These are phyloP conservation scores for Pachypanchax playfairii DNA, from an alignment of 2,113 vertebrate species.

Conservation along the genomic window DNA sequence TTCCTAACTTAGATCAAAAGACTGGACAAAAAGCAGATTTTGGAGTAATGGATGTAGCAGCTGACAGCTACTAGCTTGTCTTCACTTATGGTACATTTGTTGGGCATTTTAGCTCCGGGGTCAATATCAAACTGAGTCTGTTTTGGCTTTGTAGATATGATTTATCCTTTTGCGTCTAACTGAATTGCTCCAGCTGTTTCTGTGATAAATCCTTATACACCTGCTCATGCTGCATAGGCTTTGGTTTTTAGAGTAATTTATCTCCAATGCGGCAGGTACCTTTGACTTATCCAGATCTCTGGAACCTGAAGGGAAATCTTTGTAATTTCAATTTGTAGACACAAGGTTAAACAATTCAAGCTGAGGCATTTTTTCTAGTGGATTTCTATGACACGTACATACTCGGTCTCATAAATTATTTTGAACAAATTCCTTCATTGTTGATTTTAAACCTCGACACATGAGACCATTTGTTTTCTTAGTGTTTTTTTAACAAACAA, in stretches of 20 bases:
- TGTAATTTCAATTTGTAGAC: too few species aligned
- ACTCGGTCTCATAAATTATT: too few species aligned
- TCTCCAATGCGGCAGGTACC: constrained; percentile 43
- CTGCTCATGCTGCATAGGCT: constrained; percentile 63
- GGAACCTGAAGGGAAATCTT: constrained; percentile 32
- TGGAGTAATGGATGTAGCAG: constrained; percentile 25
- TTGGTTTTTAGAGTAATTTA: constrained; percentile 49
- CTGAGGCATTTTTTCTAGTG: too few species aligned
- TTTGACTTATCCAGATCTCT: constrained; percentile 51
- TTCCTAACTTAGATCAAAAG: neutral
- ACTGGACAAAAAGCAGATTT: constrained; percentile 1
- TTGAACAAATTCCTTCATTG: too few species aligned
- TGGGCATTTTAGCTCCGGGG: constrained; percentile 59
- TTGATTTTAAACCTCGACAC: too few species aligned
- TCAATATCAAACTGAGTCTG: constrained; percentile 68
- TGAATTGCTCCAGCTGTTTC: constrained; percentile 75
- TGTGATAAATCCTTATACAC: constrained; percentile 67
- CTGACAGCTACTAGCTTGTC: constrained; percentile 61
- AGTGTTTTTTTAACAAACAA: too few species aligned
- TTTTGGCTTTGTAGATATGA: constrained; percentile 69
- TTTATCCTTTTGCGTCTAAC: constrained; percentile 69
- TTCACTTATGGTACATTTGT: constrained; percentile 67
- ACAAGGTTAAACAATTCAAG: too few species aligned
- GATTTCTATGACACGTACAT: too few species aligned
- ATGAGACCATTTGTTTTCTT: too few species aligned